Conservation (phyloP, 2,888 invertebrate species). For the Lottia gigantea region DNA sequence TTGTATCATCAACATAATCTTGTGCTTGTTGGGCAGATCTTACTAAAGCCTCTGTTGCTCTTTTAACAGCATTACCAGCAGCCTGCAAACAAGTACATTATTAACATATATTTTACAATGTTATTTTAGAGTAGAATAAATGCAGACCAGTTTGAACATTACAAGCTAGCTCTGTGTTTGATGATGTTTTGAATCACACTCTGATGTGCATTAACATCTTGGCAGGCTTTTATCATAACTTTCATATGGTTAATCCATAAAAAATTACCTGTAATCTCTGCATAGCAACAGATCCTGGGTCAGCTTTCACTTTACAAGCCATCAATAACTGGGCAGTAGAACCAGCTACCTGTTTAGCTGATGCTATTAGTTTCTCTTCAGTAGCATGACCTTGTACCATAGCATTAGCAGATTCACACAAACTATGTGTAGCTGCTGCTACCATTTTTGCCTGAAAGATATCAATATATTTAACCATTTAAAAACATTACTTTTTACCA, state of each 20-base stretch:
- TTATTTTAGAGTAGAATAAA: too few relatives aligned
- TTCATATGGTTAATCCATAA: background rate
- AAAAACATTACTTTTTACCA: too few relatives aligned
- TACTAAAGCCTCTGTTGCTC: conserved; percentile 97
- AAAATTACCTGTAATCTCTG: conserved; percentile 78
- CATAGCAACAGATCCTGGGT: conserved; percentile 93
- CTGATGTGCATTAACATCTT: too few relatives aligned
- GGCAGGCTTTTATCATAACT: too few relatives aligned
- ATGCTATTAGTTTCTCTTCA: conserved; percentile 95
- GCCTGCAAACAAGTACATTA: conserved; percentile 70
- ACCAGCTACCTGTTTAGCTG: conserved; percentile 90
- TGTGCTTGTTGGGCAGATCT: conserved; percentile 93
- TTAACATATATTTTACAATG: too few relatives aligned
- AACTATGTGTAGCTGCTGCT: conserved; percentile 95
- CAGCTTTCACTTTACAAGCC: conserved; percentile 98
- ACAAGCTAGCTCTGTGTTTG: too few relatives aligned
- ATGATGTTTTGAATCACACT: too few relatives aligned
- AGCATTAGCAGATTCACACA: conserved; percentile 98
- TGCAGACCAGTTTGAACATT: too few relatives aligned
- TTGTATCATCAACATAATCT: conserved; percentile 83
- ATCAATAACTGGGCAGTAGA: conserved; percentile 97
- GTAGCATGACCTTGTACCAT: conserved; percentile 79
- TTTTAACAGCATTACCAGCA: conserved; percentile 96
- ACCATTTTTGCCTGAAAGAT: conserved; percentile 81
- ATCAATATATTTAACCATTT: too few relatives aligned